These are phyloP conservation scores for Acleris literana DNA, from an alignment of 2,888 invertebrate genomes.

Conservation along the genomic window DNA sequence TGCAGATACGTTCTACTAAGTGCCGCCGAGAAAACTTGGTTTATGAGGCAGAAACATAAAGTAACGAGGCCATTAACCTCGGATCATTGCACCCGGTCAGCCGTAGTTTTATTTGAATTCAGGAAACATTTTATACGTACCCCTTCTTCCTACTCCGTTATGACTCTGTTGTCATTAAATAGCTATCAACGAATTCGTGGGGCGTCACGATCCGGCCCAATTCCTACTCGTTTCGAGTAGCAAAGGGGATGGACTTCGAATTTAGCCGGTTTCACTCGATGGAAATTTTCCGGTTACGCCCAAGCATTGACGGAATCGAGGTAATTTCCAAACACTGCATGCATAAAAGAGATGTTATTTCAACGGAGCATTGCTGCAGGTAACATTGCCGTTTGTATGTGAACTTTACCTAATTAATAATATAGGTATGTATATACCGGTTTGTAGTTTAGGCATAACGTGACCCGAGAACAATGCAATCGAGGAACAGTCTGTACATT, in stretches of 20 bases:
- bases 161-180: constrained; percentile 42
- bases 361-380: too few species aligned
- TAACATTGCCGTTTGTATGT: too few species aligned
- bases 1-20: constrained; percentile 33
- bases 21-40: constrained; percentile 44
- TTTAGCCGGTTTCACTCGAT: constrained; percentile 12
- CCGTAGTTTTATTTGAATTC: constrained; percentile 48
- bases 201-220: constrained; percentile 18
- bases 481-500: background rate
- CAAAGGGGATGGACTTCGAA: constrained; percentile 1
- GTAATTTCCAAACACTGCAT: too few species aligned
- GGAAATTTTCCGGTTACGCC: constrained; percentile 1
- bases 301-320: background rate
- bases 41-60: constrained; percentile 56
- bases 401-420: too few species aligned
- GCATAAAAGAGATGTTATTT: too few species aligned
- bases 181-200: constrained; percentile 29
- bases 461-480: too few species aligned
- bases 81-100: constrained; percentile 53
- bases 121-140: constrained; percentile 40
- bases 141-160: constrained; percentile 41
- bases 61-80: constrained; percentile 52
- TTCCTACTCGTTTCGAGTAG: constrained; percentile 10
- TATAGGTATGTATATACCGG: too few species aligned
- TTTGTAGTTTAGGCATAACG: too few species aligned